Percentiles rank a stretch among this genome's conserved stretches.
Evolutionary conservation across 2,888 invertebrate genomes (phyloP).

Genomic region (Osmoderma eremita): DNA sequence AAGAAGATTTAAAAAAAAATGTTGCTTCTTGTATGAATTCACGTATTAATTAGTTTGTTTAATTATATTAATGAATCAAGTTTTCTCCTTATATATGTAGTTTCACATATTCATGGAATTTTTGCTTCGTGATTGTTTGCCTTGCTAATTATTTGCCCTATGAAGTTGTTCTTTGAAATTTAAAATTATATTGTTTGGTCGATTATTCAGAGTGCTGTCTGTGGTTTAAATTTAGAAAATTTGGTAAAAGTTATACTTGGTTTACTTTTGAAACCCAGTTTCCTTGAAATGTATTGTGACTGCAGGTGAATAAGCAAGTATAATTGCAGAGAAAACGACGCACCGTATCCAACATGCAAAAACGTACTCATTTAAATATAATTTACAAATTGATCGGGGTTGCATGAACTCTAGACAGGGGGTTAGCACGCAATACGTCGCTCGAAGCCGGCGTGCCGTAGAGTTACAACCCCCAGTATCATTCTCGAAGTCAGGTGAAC

Average conservation of each 20-base stretch:
- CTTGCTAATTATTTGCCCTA: not conserved
- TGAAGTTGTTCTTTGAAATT: conserved; percentile 1
- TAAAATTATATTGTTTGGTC: conserved; percentile 21
- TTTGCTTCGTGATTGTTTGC: too few relatives aligned
- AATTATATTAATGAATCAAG: too few relatives aligned
- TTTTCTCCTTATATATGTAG: too few relatives aligned
- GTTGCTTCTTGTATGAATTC: too few relatives aligned
- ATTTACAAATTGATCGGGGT: conserved; percentile 52
- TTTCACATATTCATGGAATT: too few relatives aligned
- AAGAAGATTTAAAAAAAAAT: too few relatives aligned
- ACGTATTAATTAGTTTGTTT: too few relatives aligned
- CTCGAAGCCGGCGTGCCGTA: conserved; percentile 45
- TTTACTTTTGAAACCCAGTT: not conserved
- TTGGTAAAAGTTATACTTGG: too few relatives aligned
- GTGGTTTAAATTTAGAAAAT: not conserved
- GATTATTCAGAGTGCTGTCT: not conserved
- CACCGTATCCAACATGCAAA: conserved; percentile 34
- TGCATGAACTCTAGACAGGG: conserved; percentile 51
- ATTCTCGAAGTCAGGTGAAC: conserved; percentile 43
- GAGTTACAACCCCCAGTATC: conserved; percentile 48
- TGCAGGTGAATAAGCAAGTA: not conserved
- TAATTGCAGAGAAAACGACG: not conserved
- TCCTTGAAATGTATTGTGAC: too few relatives aligned
- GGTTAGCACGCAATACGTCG: conserved; percentile 51
- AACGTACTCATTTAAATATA: conserved; percentile 44